Evolutionary conservation across 2,113 vertebrate genomes (phyloP).

Genomic region (Etheostoma cragini): DNA sequence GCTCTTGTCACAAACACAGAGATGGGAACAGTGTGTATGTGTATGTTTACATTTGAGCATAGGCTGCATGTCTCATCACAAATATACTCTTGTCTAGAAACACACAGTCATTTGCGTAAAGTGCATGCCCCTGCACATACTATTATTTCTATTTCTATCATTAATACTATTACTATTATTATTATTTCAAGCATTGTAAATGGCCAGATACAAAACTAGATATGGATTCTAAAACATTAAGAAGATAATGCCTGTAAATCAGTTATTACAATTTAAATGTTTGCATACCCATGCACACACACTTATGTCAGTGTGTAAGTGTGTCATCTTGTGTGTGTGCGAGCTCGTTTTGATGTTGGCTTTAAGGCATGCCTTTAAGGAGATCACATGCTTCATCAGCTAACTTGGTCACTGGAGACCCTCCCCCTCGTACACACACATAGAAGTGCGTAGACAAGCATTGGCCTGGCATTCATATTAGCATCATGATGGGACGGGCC

Average conservation of each 20-base stretch:
- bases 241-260: neutral
- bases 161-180: neutral
- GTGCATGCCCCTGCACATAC: neutral
- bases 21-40: conserved; percentile 1
- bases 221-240: neutral
- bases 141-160: no score
- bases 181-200: neutral
- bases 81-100: conserved; percentile 17
- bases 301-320: conserved; percentile 12
- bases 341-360: conserved; percentile 35
- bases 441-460: neutral
- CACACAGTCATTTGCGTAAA: neutral
- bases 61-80: conserved; percentile 49
- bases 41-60: conserved; percentile 35
- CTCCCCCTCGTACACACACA: conserved; percentile 28
- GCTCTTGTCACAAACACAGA: conserved; percentile 49
- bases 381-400: conserved; percentile 79
- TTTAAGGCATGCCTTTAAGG: conserved; percentile 69
- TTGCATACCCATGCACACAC: neutral
- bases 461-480: conserved; percentile 26
- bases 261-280: conserved; percentile 23
- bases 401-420: conserved; percentile 76
- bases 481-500: conserved; percentile 18
- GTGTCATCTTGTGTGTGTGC: conserved; percentile 39
- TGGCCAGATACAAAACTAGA: neutral